Evolutionary conservation across 2,113 vertebrate genomes (phyloP), one percentile per base, ranked within the genome.

Genomic region (Poeciliopsis retropinna): DNA sequence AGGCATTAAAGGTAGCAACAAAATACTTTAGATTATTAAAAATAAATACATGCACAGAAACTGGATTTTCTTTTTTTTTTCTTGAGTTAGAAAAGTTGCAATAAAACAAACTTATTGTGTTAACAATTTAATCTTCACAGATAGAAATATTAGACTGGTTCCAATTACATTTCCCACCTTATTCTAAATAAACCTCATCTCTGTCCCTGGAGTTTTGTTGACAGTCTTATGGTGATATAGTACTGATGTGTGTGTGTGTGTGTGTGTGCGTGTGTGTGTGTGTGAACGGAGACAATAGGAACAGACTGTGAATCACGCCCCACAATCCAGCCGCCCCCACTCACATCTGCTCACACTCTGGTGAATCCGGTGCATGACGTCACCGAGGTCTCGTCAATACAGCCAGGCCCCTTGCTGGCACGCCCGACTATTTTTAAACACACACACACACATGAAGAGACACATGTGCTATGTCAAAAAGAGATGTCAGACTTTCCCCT

Each of bases 401-500:
- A 73, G 82, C 64, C 78, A 27, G 78, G 83, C 72, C 39, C 60
- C 72, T 28, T 14, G 54, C 78, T 86, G 75, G 88, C 82, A 85
- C 63, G 30, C 17, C 79, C 66, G 70, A 67, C 69, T 86, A 81
- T 88, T 89, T 89, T 91, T 90, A 91, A 91, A 89, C 84, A 89
- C 85, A 90, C 88, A 37, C 34, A 10, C 34, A 89, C 87, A 88
- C 92, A 31, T 5, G 2, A 10, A 11, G 7, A 34, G 10, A 37
- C 34, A 88, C 92, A 92, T 85, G 89, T 89, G 81, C 75, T 62
- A 61, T 72, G 84, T 88, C 88, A 84, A 84, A 78, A 75, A 78
- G 79, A 88, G 75, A 78, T 81, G 88, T 92, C 92, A 94, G 87
- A 93, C 84, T 92, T 93, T 94, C 90, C 44, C 91, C 83, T 79